These are phyloP conservation scores for Galbula dea DNA, from an alignment of 2,113 vertebrate species.

Conservation along the genomic window DNA sequence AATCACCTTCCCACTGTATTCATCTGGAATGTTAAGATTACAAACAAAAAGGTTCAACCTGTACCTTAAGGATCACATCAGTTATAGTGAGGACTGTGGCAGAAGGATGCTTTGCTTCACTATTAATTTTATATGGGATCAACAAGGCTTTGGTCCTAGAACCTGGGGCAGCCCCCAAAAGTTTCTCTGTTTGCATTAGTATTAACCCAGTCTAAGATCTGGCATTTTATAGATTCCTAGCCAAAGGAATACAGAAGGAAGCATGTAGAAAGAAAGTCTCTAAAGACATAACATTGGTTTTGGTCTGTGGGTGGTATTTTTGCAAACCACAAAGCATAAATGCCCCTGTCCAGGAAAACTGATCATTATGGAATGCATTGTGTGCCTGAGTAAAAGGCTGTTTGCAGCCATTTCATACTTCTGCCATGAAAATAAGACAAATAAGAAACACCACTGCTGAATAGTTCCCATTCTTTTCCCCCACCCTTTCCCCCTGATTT, in stretches of 20 bases:
- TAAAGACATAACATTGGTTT: not conserved
- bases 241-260: not conserved
- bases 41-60: not conserved
- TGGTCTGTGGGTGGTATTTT: slow-evolving; percentile 44
- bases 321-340: slow-evolving; percentile 47
- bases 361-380: slow-evolving; percentile 35
- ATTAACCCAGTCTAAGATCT: not conserved
- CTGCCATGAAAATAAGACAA: slow-evolving; percentile 4
- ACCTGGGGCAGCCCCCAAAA: not conserved
- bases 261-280: not conserved
- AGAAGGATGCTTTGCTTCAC: not conserved
- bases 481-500: not conserved
- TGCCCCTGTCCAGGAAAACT: slow-evolving; percentile 51
- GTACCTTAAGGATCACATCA: not conserved
- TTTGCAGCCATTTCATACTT: slow-evolving; percentile 27
- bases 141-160: not conserved
- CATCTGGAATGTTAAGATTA: not conserved
- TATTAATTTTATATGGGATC: not conserved
- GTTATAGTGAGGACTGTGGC: not conserved
- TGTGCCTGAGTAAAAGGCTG: slow-evolving; percentile 27
- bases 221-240: not conserved
- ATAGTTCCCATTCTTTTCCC: not conserved
- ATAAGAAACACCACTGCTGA: not conserved
- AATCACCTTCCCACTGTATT: not conserved
- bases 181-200: not conserved